phyloP scores from a whole-genome alignment of 2,797 vertebrate genomes.

The Artibeus jamaicensis region DNA sequence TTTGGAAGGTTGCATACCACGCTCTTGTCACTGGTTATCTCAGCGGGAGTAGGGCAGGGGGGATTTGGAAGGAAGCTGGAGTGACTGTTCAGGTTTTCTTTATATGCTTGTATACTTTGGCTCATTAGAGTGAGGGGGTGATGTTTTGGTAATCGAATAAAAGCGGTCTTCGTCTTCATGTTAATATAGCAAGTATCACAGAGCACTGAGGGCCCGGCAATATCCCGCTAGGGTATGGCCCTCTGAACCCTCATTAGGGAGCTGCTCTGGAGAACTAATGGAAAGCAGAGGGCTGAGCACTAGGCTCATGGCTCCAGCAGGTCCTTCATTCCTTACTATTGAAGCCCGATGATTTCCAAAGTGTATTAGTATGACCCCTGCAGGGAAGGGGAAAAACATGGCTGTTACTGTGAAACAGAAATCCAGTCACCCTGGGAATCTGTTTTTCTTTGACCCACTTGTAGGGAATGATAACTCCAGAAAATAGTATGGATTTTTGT shows the following conservation, averaged over 20 bases:
- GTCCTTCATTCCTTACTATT: conserved; percentile 1
- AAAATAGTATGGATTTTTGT: conserved; percentile 38
- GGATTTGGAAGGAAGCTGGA: neutral
- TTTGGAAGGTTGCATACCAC: neutral
- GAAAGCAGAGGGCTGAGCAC: neutral
- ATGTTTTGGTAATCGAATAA: neutral
- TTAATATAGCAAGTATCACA: neutral
- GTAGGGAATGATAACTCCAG: conserved; percentile 33
- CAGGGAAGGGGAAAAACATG: neutral
- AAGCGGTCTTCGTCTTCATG: neutral
- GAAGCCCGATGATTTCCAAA: neutral
- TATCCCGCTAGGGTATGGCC: neutral
- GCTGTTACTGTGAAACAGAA: neutral
- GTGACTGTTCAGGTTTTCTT: neutral
- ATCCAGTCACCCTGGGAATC: neutral
- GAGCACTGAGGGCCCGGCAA: neutral
- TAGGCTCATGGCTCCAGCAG: neutral
- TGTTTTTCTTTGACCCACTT: conserved; percentile 42
- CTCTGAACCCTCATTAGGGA: neutral
- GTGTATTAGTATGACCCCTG: neutral
- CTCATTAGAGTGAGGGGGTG: neutral
- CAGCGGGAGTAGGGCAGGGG: neutral
- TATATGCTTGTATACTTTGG: neutral
- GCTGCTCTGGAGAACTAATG: neutral
- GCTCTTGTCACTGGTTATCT: neutral